These are phyloP conservation scores for Nysson spinosus DNA, from an alignment of 2,888 invertebrate species.

Conservation along the genomic window DNA sequence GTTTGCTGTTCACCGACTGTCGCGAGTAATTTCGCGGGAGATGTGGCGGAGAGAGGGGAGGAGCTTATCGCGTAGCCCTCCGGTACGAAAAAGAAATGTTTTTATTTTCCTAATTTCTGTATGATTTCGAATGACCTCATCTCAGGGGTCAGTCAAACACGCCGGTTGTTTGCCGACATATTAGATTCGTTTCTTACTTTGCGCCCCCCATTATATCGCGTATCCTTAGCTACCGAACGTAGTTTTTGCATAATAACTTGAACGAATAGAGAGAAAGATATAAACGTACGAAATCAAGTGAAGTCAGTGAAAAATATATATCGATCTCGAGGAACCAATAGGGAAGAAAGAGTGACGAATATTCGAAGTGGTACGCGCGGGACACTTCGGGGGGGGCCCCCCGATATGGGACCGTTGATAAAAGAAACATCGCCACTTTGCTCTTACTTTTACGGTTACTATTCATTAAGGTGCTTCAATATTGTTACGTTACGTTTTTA, in stretches of 20 bases:
- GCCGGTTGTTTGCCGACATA: constrained; percentile 14
- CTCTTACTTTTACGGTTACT: constrained; percentile 51
- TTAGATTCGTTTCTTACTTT: constrained; percentile 36
- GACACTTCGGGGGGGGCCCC: too few relatives aligned
- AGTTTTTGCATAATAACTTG: too few relatives aligned
- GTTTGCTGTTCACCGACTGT: too few relatives aligned
- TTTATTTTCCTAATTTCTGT: constrained; percentile 10
- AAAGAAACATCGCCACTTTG: constrained; percentile 30
- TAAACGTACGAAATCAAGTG: too few relatives aligned
- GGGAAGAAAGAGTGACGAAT: too few relatives aligned
- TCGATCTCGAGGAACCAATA: not conserved
- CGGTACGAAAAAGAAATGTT: not conserved
- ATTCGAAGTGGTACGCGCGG: too few relatives aligned
- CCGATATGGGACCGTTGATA: too few relatives aligned
- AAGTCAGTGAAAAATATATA: too few relatives aligned
- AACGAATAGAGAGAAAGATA: too few relatives aligned
- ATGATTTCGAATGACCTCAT: not conserved
- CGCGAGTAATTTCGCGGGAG: too few relatives aligned
- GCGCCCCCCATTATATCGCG: constrained; percentile 19
- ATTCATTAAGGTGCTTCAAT: constrained; percentile 72
- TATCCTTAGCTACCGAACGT: constrained; percentile 27
- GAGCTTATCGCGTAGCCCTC: constrained; percentile 13
- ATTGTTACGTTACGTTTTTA: constrained; percentile 72
- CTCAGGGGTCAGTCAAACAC: constrained; percentile 1
- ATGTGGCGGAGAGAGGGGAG: too few relatives aligned